phyloP scores from a whole-genome alignment of 2,113 vertebrate species.

The Leptocoma aspasia region DNA sequence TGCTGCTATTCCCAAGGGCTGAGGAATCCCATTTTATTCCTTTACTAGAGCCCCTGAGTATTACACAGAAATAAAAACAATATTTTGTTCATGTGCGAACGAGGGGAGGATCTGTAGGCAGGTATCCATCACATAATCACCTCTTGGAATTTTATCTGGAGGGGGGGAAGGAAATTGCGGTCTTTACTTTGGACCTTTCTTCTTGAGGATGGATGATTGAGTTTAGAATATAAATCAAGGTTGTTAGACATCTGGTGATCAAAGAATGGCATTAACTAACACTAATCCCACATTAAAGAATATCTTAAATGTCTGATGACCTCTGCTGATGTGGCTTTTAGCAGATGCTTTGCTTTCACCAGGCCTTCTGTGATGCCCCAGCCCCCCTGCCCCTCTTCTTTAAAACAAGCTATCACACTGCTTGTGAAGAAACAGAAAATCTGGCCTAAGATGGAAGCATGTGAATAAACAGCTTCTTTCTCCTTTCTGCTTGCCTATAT shows the following conservation, averaged over 20 bases:
- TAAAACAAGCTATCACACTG: background rate
- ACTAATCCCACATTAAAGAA: slow-evolving; percentile 39
- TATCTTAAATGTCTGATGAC: slow-evolving; percentile 29
- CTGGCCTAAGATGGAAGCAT: background rate
- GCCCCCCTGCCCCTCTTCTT: background rate
- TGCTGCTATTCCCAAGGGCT: background rate
- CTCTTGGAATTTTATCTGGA: slow-evolving; percentile 9
- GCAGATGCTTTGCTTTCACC: background rate
- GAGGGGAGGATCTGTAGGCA: background rate
- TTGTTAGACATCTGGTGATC: slow-evolving; percentile 23
- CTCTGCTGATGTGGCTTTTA: background rate
- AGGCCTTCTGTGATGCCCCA: background rate
- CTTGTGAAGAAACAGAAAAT: background rate
- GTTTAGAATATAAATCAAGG: background rate
- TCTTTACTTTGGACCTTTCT: background rate
- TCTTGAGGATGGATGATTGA: background rate
- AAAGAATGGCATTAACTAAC: slow-evolving; percentile 43
- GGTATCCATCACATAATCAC: background rate
- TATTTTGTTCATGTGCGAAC: background rate
- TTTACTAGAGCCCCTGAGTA: background rate
- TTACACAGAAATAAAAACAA: background rate
- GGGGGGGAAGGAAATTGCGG: background rate
- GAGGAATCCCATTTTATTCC: background rate
- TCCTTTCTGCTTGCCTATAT: background rate
- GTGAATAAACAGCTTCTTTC: background rate